These are phyloP conservation scores for Diabrotica virgifera DNA, from an alignment of 1,140 invertebrate species.

Conservation along the genomic window DNA sequence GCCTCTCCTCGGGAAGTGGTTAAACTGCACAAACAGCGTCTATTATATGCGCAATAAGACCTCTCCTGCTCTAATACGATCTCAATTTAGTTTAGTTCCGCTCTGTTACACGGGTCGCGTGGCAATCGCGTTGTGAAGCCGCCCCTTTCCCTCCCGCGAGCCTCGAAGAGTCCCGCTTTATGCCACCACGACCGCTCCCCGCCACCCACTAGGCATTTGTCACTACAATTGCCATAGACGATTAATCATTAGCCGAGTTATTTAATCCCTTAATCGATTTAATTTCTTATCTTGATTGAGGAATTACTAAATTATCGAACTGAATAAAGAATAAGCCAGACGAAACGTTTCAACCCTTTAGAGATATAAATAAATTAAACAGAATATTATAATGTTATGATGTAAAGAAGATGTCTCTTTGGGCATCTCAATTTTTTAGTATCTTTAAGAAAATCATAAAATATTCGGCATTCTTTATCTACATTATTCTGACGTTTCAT, in stretches of 20 bases:
- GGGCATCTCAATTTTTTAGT: no score
- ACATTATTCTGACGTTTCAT: no score
- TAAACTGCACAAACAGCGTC: slow-evolving; percentile 51
- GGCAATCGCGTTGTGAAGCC: slow-evolving; percentile 40
- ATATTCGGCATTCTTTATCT: no score
- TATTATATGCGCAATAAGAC: slow-evolving; percentile 52
- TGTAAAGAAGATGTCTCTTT: no score
- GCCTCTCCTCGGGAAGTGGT: slow-evolving; percentile 48
- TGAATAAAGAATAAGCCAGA: no score
- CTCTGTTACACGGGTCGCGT: slow-evolving; percentile 51
- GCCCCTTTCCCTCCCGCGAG: slow-evolving; percentile 12
- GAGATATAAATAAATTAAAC: no score
- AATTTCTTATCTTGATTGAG: not conserved
- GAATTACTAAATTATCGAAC: not conserved
- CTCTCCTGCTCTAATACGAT: slow-evolving; percentile 50
- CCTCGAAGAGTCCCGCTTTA: not conserved
- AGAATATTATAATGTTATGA: no score
- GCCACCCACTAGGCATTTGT: slow-evolving; percentile 11
- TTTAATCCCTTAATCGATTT: slow-evolving; percentile 14
- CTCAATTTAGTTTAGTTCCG: slow-evolving; percentile 52
- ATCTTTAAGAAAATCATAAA: no score
- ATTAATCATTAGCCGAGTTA: slow-evolving; percentile 21
- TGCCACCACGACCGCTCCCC: slow-evolving; percentile 2
- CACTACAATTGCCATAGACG: slow-evolving; percentile 19
- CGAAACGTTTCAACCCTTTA: no score